Percentiles rank a stretch among this genome's conserved stretches.
These are phyloP conservation scores for Fistularia tabacaria DNA, from an alignment of 2,797 vertebrate species.

Conservation along the genomic window DNA sequence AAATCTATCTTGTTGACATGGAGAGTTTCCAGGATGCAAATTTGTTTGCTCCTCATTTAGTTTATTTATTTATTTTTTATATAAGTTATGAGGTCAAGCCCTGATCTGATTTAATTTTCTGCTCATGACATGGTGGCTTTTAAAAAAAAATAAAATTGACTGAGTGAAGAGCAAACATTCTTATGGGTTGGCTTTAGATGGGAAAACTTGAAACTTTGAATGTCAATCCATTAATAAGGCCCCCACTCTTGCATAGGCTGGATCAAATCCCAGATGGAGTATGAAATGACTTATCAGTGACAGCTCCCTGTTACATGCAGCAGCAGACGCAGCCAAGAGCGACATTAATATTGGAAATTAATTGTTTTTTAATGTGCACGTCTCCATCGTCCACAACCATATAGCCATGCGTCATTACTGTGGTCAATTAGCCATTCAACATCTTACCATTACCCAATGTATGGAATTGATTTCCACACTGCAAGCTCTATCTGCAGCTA, in stretches of 20 bases:
- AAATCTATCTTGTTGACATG: not conserved
- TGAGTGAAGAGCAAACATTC: not conserved
- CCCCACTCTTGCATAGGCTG: constrained; percentile 31
- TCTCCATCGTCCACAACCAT: constrained; percentile 63
- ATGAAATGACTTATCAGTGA: constrained; percentile 74
- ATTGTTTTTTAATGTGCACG: constrained; percentile 78
- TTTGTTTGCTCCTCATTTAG: constrained; percentile 3
- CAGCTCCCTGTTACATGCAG: constrained; percentile 70
- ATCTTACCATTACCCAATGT: constrained; percentile 64
- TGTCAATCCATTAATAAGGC: constrained; percentile 17
- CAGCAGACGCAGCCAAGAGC: constrained; percentile 66
- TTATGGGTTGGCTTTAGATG: not conserved
- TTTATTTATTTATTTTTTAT: no score
- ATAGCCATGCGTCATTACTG: constrained; percentile 75
- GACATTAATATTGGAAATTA: constrained; percentile 76
- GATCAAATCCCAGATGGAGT: constrained; percentile 62
- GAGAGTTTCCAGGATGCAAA: constrained; percentile 31
- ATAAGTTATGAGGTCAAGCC: not conserved
- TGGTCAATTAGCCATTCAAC: constrained; percentile 76
- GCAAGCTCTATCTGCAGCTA: constrained; percentile 53
- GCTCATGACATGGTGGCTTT: constrained; percentile 18
- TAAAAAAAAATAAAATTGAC: constrained; percentile 16
- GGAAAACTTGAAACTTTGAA: not conserved
- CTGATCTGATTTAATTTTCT: constrained; percentile 18
- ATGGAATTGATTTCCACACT: constrained; percentile 71